A percentile compares a stretch with the other conserved stretches of the same genome.
phyloP scores from a whole-genome alignment of 2,888 invertebrate genomes.

The Athrips mouffetella region DNA sequence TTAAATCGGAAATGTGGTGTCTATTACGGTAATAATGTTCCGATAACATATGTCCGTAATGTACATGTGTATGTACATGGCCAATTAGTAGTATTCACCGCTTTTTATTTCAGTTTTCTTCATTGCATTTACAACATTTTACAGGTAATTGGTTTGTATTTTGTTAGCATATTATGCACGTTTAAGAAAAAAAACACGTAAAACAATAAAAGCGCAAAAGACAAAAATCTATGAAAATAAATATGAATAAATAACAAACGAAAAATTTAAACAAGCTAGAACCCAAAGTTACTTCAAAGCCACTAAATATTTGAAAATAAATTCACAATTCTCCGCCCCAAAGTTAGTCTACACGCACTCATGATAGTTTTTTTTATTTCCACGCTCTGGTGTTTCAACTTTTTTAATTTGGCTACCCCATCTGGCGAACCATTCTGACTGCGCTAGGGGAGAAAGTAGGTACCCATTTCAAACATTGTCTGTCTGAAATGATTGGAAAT shows the following conservation, averaged over 20 bases:
- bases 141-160: too few species aligned
- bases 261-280: background rate
- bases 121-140: too few species aligned
- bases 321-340: background rate
- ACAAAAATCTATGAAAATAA: background rate
- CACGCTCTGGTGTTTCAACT: constrained; percentile 50
- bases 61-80: constrained; percentile 21
- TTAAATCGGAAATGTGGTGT: constrained; percentile 42
- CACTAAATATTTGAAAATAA: constrained; percentile 3
- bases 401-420: constrained; percentile 61
- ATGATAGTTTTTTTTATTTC: constrained; percentile 37
- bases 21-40: constrained; percentile 42
- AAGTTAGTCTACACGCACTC: constrained; percentile 15
- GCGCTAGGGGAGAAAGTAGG: background rate
- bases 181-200: background rate
- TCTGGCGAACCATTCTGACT: constrained; percentile 23
- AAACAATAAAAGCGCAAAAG: background rate
- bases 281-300: background rate
- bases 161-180: background rate
- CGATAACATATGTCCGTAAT: constrained; percentile 31
- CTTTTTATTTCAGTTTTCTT: background rate
- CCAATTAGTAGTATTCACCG: constrained; percentile 20
- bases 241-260: too few species aligned
- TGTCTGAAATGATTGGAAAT: constrained; percentile 11
- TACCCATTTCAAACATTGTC: constrained; percentile 9